Evolutionary conservation across 35 echinoderm and acorn worm genomes (phyloP).

Genomic region (Lytechinus variegatus): DNA sequence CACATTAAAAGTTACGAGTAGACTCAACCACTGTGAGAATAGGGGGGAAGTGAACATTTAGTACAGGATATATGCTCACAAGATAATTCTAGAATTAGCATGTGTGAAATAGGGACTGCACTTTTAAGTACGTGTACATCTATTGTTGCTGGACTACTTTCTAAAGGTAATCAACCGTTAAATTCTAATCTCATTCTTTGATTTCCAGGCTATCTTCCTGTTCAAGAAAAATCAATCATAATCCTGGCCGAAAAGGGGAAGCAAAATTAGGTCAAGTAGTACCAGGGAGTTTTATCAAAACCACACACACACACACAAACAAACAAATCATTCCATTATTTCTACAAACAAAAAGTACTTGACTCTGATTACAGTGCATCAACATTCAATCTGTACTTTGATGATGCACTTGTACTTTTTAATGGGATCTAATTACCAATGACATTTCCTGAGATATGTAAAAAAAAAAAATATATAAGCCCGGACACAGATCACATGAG

Average conservation of each 20-base stretch:
- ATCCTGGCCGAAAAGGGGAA: neutral
- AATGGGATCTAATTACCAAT: conserved; percentile 3
- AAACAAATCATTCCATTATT: conserved; percentile 2
- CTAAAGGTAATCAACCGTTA: conserved; percentile 21
- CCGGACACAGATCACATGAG: too few species aligned
- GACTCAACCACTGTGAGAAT: neutral
- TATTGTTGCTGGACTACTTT: neutral
- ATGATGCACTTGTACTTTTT: neutral
- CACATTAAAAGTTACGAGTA: neutral
- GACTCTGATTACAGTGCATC: neutral
- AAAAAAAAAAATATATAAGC: too few species aligned
- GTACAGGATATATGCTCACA: neutral
- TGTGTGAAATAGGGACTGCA: neutral
- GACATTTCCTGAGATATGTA: neutral
- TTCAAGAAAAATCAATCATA: neutral
- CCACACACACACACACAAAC: neutral
- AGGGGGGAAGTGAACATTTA: neutral
- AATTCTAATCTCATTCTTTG: conserved; percentile 25
- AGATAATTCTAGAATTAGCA: neutral
- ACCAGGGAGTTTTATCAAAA: neutral
- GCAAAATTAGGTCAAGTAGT: neutral
- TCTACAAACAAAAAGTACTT: conserved; percentile 3
- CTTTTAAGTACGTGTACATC: neutral
- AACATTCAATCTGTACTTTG: neutral
- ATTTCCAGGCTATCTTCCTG: conserved; percentile 10